Conservation (phyloP, 2,888 invertebrate species). For the Chydorus sphaericus region DNA sequence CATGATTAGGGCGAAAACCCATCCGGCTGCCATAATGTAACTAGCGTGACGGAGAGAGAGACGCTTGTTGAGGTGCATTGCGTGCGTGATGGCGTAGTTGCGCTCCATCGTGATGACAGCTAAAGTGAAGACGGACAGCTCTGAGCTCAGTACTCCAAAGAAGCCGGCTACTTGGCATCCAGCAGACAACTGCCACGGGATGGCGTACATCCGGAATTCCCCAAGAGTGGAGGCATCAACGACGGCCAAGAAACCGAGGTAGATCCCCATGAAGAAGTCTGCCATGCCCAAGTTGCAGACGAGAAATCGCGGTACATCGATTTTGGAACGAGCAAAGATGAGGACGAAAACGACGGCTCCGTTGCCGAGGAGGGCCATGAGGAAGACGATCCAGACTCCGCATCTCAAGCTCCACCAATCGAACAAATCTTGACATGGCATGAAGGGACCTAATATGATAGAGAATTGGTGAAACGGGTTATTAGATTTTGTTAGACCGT, state of each 20-base stretch:
- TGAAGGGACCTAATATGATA: slow-evolving; percentile 82
- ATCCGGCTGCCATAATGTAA: slow-evolving; percentile 83
- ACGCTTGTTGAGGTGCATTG: slow-evolving; percentile 87
- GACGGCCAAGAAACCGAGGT: slow-evolving; percentile 82
- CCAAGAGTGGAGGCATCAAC: slow-evolving; percentile 92
- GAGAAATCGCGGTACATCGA: slow-evolving; percentile 90
- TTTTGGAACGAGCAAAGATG: slow-evolving; percentile 76
- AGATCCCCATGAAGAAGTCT: slow-evolving; percentile 94
- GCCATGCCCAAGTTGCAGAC: slow-evolving; percentile 94
- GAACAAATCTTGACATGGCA: slow-evolving; percentile 89
- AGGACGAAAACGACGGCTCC: slow-evolving; percentile 89
- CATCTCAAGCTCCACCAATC: slow-evolving; percentile 96
- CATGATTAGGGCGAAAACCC: slow-evolving; percentile 75
- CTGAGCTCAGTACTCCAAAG: slow-evolving; percentile 81
- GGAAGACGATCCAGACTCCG: slow-evolving; percentile 93
- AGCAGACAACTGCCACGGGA: slow-evolving; percentile 91
- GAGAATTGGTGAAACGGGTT: no score
- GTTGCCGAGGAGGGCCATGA: slow-evolving; percentile 88
- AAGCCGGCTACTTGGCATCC: slow-evolving; percentile 91
- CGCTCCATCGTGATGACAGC: slow-evolving; percentile 91
- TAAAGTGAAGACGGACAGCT: slow-evolving; percentile 86
- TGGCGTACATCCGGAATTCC: slow-evolving; percentile 89
- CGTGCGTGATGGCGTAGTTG: slow-evolving; percentile 93
- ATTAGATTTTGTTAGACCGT: no score
- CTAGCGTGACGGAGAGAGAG: slow-evolving; percentile 80